Conservation (phyloP, 2,113 vertebrate genomes). For the Anarhynchus alexandrinus region DNA sequence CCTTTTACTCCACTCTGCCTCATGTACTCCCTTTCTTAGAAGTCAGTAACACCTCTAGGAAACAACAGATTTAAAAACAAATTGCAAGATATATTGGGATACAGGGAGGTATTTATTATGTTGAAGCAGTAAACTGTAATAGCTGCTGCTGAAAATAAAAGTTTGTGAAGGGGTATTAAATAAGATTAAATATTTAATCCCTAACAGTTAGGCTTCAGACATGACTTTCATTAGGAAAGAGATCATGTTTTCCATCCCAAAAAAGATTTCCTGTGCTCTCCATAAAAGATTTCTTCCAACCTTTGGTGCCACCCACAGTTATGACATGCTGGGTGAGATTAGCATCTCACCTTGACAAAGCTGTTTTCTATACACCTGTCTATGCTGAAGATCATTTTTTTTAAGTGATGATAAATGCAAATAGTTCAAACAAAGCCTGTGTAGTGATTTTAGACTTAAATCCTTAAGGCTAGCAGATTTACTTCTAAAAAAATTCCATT, state of each 20-base stretch:
- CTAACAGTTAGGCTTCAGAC: neutral
- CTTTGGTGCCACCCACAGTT: neutral
- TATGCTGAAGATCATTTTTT: neutral
- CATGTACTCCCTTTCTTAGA: neutral
- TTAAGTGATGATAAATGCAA: neutral
- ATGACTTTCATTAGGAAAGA: neutral
- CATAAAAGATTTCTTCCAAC: neutral
- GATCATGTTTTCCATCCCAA: neutral
- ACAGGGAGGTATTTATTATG: neutral
- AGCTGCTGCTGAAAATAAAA: slow-evolving; percentile 10
- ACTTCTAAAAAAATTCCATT: neutral
- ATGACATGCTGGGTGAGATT: neutral
- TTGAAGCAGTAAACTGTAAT: neutral
- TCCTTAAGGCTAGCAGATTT: neutral
- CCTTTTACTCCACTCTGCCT: neutral
- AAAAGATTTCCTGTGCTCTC: neutral
- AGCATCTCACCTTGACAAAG: neutral
- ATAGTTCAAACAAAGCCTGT: neutral
- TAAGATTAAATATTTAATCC: neutral
- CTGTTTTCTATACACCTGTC: neutral
- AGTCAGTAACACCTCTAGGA: neutral
- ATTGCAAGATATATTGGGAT: neutral
- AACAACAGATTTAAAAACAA: neutral
- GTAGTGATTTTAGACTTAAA: neutral
- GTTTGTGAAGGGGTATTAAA: neutral